Evolutionary conservation across 2,113 vertebrate species (phyloP), one percentile per base, ranked within the genome.

Genomic region (Scomber scombrus): DNA sequence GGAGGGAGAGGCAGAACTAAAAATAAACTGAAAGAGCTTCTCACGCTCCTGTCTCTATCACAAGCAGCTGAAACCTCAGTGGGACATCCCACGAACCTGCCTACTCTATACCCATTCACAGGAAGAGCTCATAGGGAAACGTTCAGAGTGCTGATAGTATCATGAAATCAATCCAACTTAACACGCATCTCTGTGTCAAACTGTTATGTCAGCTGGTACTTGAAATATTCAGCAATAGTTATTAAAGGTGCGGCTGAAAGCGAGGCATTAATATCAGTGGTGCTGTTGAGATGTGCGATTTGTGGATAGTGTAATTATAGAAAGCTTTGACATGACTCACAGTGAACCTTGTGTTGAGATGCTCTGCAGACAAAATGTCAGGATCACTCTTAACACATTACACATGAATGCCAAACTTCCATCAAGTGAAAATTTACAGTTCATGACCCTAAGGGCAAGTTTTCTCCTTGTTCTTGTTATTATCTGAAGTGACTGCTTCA

Each of bases 11-110:
- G 11, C 57, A n/a, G 55, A 15, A 74, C 80, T 80, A 89, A 90
- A 79, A 84, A 88, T 80, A 86, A n/a, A 60, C 47, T 11, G 56
- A 45, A 62, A 52, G 56, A 74, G 51, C 52, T 81, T 82, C 84
- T 89, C 84, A 85, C 81, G 73, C 74, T 86, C 58, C 18, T 55
- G 46, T 51, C 47, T 84, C 73, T 0, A 66, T 81, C 73, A 65
- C 54, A 64, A 75, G 61, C 51, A n/a, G 58, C 29, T 73, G 26
- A 61, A 70, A 45, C 63, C 86, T 75, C 60, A 2, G 18, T 67
- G 64, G 91, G 46, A 31, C 34, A n/a, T 46, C 43, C 67, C 62
- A 0, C 66, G 63, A 55, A 85, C 77, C 65, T 82, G 84, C 68
- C 23, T n/a, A 58, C 68, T 80, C 21, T 49, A n/a, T n/a, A 69